These are phyloP conservation scores for Allophyes oxyacanthae DNA, from an alignment of 2,888 invertebrate genomes.

Conservation along the genomic window DNA sequence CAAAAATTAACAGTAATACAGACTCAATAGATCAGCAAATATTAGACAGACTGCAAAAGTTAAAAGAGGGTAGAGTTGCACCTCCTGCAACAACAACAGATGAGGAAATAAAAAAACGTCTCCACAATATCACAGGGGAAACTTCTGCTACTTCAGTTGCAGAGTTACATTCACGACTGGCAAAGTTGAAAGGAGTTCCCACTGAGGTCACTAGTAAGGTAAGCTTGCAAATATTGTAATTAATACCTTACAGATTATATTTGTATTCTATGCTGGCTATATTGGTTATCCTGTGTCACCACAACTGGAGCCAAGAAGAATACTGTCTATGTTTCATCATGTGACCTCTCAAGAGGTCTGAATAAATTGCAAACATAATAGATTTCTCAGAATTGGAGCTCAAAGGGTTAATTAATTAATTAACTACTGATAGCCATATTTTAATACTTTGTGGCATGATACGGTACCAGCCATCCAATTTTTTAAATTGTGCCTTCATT, in stretches of 20 bases:
- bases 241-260: not conserved
- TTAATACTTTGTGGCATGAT: no score
- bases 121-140: constrained; percentile 75
- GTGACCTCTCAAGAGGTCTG: no score
- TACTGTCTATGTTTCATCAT: no score
- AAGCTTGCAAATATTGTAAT: constrained; percentile 9
- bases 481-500: no score
- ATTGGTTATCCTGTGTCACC: no score
- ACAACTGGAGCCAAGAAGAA: no score
- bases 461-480: no score
- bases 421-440: no score
- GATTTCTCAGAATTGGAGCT: no score
- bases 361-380: no score
- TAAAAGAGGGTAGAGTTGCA: constrained; percentile 89
- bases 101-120: constrained; percentile 70
- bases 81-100: constrained; percentile 54
- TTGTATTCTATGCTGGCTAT: no score
- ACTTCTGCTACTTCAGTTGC: constrained; percentile 88
- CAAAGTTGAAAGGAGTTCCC: constrained; percentile 91
- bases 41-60: constrained; percentile 91
- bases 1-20: constrained; percentile 57
- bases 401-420: no score
- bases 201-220: constrained; percentile 68
- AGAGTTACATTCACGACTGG: constrained; percentile 91
- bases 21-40: constrained; percentile 90